Base-by-base conservation (phyloP, 2,797 vertebrate genomes). In the Tragelaphus oryx region DNA sequence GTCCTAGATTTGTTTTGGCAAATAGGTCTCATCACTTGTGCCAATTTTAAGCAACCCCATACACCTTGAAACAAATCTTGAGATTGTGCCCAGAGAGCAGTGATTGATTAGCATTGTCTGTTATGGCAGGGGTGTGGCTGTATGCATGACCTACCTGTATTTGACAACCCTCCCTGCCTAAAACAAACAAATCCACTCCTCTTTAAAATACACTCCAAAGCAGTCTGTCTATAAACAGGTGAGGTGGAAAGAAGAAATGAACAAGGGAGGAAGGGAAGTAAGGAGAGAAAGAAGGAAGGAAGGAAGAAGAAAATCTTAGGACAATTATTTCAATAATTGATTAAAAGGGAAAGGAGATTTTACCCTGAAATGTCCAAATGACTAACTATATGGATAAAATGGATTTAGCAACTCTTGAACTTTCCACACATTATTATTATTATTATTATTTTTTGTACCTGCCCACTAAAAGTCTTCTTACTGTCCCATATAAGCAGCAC, bases 61-160 rank as follows among this genome's bases (percentile, higher is more conserved):
- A 68, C 44, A 80, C 91, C 93, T 97, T 87, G 80, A 97, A 91
- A 95, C 1, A 4, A 91, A 95, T 76, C n/a, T 79, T 17, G 17
- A 95, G 86, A 62, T 52, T 83, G 55, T 95, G 76, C 62, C 48
- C 74, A 76, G 74, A 93, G 57, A 93, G 18, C 14, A 28, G 76
- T 88, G 89, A 96, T 95, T 96, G 97, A 97, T 96, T 88, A 93
- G 91, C 65, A 92, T 76, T 95, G 96, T 97, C 97, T 94, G 89
- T 89, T 78, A 60, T 18, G 71, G 81, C 79, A 93, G 16, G 46
- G 96, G 84, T 75, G 91, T 91, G 84, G 81, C 83, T 68, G 68
- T 28, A n/a, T 78, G 68, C 83, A 55, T 50, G 91, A 92, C 93
- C 85, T 95, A 92, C 93, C 82, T 95, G 30, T 91, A 20, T 93